Conservation (phyloP, 2,797 vertebrate genomes). For the Eleutherodactylus coqui region DNA sequence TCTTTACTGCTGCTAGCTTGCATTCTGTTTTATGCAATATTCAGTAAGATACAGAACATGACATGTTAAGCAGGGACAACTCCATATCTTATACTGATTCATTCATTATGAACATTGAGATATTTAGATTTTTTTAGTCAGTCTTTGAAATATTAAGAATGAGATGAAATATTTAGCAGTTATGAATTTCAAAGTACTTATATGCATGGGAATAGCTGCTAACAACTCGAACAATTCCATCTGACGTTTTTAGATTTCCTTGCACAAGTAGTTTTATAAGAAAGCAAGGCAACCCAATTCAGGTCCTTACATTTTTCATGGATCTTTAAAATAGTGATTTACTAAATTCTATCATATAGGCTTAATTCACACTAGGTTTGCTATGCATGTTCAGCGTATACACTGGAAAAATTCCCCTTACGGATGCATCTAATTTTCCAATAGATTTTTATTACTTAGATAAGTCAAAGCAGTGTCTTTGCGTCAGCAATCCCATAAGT, state of each 20-base stretch:
- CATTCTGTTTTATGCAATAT: background rate
- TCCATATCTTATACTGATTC: background rate
- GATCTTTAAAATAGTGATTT: background rate
- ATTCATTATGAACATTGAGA: background rate
- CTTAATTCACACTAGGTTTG: too few relatives aligned
- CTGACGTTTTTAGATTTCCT: background rate
- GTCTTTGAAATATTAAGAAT: conserved; percentile 22
- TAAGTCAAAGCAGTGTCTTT: too few relatives aligned
- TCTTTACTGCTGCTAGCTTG: conserved; percentile 11
- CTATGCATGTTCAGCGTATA: too few relatives aligned
- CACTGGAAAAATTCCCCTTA: too few relatives aligned
- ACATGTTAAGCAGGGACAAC: background rate
- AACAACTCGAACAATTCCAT: background rate
- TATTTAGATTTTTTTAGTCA: background rate
- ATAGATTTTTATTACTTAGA: too few relatives aligned
- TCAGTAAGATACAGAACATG: conserved; percentile 21
- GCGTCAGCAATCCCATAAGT: too few relatives aligned
- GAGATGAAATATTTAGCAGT: background rate
- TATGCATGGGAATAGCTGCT: background rate
- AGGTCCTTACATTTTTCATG: background rate
- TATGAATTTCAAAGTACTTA: conserved; percentile 5
- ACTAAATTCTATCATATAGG: too few relatives aligned
- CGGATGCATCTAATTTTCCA: too few relatives aligned
- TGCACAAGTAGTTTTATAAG: background rate
- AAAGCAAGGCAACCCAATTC: background rate